phyloP scores from a whole-genome alignment of 1,140 invertebrate genomes.

The Platorchestia sp. region DNA sequence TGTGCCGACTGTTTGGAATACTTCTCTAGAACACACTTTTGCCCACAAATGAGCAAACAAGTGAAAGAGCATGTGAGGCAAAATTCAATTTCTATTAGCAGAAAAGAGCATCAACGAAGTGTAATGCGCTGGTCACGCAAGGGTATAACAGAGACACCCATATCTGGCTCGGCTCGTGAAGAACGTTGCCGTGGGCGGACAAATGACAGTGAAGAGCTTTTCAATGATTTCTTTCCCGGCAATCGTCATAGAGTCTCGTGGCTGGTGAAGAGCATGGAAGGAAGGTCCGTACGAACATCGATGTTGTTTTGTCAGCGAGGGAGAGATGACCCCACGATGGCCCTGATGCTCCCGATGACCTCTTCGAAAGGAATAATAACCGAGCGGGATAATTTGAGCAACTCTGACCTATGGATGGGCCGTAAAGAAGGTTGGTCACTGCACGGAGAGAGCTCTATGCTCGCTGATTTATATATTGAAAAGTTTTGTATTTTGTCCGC shows the following conservation, averaged over 20 bases:
- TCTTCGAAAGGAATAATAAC: constrained; percentile 33
- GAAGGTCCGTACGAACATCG: constrained; percentile 31
- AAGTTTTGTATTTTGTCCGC: constrained; percentile 53
- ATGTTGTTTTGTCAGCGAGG: constrained; percentile 11
- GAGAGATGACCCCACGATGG: constrained; percentile 31
- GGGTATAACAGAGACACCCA: neutral
- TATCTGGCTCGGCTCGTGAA: neutral
- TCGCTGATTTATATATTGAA: constrained; percentile 52
- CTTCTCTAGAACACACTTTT: neutral
- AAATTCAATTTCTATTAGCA: neutral
- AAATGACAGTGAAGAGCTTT: constrained; percentile 47
- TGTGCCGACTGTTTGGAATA: neutral
- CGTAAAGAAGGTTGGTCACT: constrained; percentile 39
- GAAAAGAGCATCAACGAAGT: neutral
- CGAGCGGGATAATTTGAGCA: constrained; percentile 27
- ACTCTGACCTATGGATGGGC: constrained; percentile 38
- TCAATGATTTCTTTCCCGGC: constrained; percentile 1
- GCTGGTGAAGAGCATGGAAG: neutral
- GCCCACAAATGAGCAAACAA: neutral
- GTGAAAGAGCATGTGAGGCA: neutral
- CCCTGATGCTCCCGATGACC: constrained; percentile 48
- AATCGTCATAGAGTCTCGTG: constrained; percentile 22
- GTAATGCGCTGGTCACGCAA: neutral
- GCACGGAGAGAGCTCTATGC: constrained; percentile 40
- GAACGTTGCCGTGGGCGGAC: constrained; percentile 24